Base-by-base conservation (phyloP, 2,113 vertebrate genomes). In the Dascyllus trimaculatus region DNA sequence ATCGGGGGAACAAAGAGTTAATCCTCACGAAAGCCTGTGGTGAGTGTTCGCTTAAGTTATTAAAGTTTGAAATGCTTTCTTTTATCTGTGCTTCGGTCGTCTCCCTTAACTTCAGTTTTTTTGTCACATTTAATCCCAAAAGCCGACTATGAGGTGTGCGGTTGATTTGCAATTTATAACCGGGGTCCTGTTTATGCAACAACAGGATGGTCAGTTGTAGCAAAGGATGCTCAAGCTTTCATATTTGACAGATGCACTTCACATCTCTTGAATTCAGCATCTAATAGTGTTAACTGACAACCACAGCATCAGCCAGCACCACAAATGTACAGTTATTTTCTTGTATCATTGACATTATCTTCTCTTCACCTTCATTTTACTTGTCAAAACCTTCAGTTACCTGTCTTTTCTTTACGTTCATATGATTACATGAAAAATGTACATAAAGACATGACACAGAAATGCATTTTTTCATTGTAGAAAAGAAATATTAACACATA, bases 1-100 rank as follows among this genome's bases (percentile, higher is more conserved):
- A 84, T 84, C 71, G 11, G 52, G 78, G 79, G 89, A 93, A 92
- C 87, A 95, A 93, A 91, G 89, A 79, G 68, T 89, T 89, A 88
- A 90, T 91, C 85, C 66, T 52, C 56, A 38, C 49, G 89, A 92
- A 85, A 86, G 83, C 62, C 82, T 46, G 72, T 72, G 32, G 74
- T 72, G 84, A 80, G 63, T 51, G 82, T 79, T 84, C 70, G 86
- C 81, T 51, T 14, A 66, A 84, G 69, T 92, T 93, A 89, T 88
- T 89, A 80, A 90, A 89, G 88, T 93, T 94, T 86, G 58, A 84
- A 82, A 87, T 85, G 60, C 69, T 66, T 78, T 81, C 66, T 75
- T 87, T 72, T 81, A 69, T 81, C 29, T 51, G 7, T 21, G 49
- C 14, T 87, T 66, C 57, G 26, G 40, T 71, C 67, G 32, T 51